Conservation (phyloP, 2,888 invertebrate genomes). For the Urechis unicinctus region DNA sequence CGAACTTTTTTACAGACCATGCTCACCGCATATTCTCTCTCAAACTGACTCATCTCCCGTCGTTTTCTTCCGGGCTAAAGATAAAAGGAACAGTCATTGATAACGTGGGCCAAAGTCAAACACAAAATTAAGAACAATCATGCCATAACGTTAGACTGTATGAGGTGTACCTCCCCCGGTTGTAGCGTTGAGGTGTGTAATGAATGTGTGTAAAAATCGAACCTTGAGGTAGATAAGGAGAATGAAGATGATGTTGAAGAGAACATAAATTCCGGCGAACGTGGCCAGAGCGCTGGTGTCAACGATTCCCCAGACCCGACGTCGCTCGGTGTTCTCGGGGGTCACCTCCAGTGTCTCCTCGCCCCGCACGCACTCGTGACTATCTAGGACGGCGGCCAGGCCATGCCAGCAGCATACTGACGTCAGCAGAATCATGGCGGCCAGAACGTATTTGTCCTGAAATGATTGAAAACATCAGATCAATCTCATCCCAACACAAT, state of each 20-base stretch:
- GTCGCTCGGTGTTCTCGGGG: background rate
- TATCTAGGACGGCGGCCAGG: conserved; percentile 30
- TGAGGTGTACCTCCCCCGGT: no score
- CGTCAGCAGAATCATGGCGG: conserved; percentile 45
- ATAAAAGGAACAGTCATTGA: background rate
- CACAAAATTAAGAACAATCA: no score
- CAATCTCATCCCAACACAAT: background rate
- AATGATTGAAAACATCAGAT: background rate
- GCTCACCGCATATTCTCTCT: background rate
- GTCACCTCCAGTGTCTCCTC: background rate
- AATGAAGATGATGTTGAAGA: conserved; percentile 16
- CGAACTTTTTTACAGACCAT: no score
- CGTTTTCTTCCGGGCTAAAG: background rate
- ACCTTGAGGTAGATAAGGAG: conserved; percentile 12
- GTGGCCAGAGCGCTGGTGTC: conserved; percentile 8
- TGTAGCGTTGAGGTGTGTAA: no score
- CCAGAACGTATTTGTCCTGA: conserved; percentile 44
- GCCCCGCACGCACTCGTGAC: background rate
- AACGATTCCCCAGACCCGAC: background rate
- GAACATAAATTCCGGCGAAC: conserved; percentile 8
- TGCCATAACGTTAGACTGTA: no score
- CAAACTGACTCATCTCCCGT: background rate
- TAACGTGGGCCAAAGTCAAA: background rate
- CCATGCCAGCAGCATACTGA: conserved; percentile 47
- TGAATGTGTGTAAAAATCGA: background rate